Base-by-base conservation (phyloP, 2,888 invertebrate genomes). In the Nebria salina region DNA sequence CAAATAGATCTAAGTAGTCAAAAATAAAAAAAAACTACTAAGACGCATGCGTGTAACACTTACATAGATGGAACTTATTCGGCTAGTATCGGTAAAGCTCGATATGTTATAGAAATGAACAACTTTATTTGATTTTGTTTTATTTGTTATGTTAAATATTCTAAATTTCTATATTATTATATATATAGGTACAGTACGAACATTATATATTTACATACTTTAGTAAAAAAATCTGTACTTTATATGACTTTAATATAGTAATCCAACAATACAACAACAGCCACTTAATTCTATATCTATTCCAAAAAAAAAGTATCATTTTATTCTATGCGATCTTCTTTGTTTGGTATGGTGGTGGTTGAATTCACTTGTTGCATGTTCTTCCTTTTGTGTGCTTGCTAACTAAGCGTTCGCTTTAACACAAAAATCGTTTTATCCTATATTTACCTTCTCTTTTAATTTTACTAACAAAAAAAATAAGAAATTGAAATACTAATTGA, bases 311-410 rank as follows among this genome's bases (percentile, higher is more conserved):
- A 20, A 34, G 34, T 34, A 34, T 34, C 34, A 34, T 34, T 34
- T 34, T 34, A 5, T 34, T 25, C 11, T 70, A 15, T 26, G 15
- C 15, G 5, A 70, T 34, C 20, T 15, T 15, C 20, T 72, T 72
- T 34, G 72, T 41, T 9, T 41, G 13, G 26, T 41, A 42, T 73
- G 73, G 73, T 73, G 73, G 73, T 73, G 73, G 73, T 73, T 73
- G 41, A 41, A 41, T 73, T 34, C 73, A 73, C 43, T 15, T 13
- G 20, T 73, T 73, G 73, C 73, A n/a, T 73, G 43, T 9, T 34
- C 73, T n/a, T 73, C 70, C 70, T 70, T 26, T 6, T 70, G 68
- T 70, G 5, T 70, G 70, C 70, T 20, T 70, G 25, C 26, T 70
- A 2, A 11, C 54, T 54, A 54, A 54, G 3, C 1, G 70, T 70